Evolutionary conservation across 2,113 vertebrate species (phyloP).

Genomic region (Etheostoma cragini): DNA sequence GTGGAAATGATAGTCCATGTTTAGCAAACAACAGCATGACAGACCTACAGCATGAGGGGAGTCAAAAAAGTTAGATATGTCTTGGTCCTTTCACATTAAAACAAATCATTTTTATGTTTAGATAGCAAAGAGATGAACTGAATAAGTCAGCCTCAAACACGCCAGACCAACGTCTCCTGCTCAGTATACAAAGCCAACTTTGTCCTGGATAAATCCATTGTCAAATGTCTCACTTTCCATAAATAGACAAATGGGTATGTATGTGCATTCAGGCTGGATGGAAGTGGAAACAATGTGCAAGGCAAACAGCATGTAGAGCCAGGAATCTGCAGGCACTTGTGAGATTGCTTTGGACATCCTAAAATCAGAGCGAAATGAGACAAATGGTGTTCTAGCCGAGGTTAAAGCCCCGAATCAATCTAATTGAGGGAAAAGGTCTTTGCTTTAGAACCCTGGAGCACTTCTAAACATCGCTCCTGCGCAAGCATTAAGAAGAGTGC

Average conservation of each 20-base stretch:
- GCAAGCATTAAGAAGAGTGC: constrained; percentile 72
- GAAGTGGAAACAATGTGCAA: constrained; percentile 6
- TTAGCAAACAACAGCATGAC: background rate
- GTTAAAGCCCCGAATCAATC: constrained; percentile 73
- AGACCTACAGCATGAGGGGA: background rate
- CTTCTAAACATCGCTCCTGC: constrained; percentile 65
- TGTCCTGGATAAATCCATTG: background rate
- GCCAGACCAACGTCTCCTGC: background rate
- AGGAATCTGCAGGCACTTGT: constrained; percentile 32
- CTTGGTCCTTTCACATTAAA: background rate
- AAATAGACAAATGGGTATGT: constrained; percentile 21
- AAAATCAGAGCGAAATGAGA: constrained; percentile 64
- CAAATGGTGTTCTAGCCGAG: constrained; percentile 66
- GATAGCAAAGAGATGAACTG: background rate
- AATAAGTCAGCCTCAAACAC: constrained; percentile 7
- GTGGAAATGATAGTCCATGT: background rate
- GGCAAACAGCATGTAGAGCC: constrained; percentile 12
- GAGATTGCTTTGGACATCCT: constrained; percentile 57
- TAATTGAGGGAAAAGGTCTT: constrained; percentile 73
- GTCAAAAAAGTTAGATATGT: background rate
- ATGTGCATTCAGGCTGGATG: background rate
- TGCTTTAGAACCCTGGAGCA: constrained; percentile 58
- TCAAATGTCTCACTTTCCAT: constrained; percentile 26
- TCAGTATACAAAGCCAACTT: constrained; percentile 2
- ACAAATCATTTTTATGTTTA: background rate